phyloP scores from a whole-genome alignment of 2,888 invertebrate genomes.

The Heliconius charithonia region DNA sequence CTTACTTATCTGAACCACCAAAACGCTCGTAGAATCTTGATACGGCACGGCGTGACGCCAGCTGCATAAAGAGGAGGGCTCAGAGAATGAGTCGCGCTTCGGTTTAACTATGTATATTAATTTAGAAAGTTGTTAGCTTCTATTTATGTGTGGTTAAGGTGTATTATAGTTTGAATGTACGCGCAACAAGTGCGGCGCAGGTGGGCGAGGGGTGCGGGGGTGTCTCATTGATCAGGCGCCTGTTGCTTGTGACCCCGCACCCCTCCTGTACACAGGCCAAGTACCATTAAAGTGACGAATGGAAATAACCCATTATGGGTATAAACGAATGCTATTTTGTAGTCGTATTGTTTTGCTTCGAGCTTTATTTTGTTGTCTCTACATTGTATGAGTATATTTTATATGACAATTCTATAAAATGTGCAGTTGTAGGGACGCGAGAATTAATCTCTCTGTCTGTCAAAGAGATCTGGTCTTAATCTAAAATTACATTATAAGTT shows the following conservation, averaged over 20 bases:
- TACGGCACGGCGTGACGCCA: constrained; percentile 39
- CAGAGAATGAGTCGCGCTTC: constrained; percentile 29
- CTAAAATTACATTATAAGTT: no score
- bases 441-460: no score
- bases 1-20: constrained; percentile 24
- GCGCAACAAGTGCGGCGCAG: constrained; percentile 82
- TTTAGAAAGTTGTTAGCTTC: constrained; percentile 33
- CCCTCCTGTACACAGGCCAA: constrained; percentile 48
- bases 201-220: constrained; percentile 57
- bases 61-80: constrained; percentile 39
- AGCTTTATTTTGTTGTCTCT: neutral
- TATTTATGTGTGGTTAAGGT: constrained; percentile 34
- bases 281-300: constrained; percentile 64
- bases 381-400: neutral
- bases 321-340: constrained; percentile 34
- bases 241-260: constrained; percentile 68
- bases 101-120: constrained; percentile 34
- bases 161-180: constrained; percentile 49
- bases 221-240: constrained; percentile 79
- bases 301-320: constrained; percentile 47
- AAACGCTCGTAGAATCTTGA: constrained; percentile 35
- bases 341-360: neutral
- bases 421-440: neutral
- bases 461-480: neutral
- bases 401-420: neutral